Conservation (phyloP, 23 tunicate species). For the Styela clava region DNA sequence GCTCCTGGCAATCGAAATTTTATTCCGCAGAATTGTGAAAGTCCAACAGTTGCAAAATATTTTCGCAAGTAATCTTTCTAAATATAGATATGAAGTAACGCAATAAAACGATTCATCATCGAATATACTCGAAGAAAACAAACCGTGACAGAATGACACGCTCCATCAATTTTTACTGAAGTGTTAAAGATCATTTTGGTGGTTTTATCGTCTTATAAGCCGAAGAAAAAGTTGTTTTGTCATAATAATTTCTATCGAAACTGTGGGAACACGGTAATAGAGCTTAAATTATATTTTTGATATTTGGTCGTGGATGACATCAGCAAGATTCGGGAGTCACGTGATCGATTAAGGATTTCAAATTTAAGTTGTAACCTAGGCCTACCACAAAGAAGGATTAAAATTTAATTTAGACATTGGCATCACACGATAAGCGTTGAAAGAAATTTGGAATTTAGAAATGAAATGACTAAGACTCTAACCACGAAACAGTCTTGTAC, state of each 20-base stretch:
- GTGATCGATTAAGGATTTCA: no score
- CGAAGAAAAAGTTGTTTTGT: no score
- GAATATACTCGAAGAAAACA: no score
- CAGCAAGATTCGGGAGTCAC: neutral
- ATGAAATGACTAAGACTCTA: neutral
- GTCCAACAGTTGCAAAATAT: neutral
- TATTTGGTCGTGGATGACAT: neutral
- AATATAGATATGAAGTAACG: neutral
- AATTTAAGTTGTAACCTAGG: neutral
- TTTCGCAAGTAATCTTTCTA: neutral
- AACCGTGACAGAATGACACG: no score
- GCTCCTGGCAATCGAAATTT: no score
- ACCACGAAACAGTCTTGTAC: no score
- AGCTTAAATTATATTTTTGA: neutral
- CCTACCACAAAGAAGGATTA: neutral
- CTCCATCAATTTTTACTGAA: no score
- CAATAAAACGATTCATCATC: no score
- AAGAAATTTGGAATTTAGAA: neutral
- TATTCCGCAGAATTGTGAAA: neutral
- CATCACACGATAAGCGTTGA: neutral
- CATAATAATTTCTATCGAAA: no score
- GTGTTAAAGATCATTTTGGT: no score
- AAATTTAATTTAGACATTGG: neutral
- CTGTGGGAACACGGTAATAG: neutral
- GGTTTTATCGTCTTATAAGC: no score